Base-by-base conservation (phyloP, 2,113 vertebrate species). In the Proteles cristata region DNA sequence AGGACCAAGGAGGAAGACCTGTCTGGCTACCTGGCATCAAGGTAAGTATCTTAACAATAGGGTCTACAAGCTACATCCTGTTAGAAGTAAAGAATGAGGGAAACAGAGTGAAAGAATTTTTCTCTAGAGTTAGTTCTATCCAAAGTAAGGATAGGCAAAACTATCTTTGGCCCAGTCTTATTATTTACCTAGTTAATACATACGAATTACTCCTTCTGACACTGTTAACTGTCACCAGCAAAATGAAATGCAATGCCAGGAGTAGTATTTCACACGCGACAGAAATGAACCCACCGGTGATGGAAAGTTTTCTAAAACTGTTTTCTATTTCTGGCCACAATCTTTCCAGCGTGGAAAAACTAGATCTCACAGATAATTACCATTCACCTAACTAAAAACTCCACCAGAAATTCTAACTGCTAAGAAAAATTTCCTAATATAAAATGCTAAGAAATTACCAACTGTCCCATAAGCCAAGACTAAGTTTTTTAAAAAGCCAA, bases 101-200 rank as follows among this genome's bases (percentile, higher is more conserved):
- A 39, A 10, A 53, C 45, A 73, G 68, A n/a, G 21, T 23, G 19
- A 50, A 95, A 80, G 7, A 53, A 61, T 45, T 81, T 85, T 88
- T 86, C 45, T 94, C 71, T 58, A 79, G 2, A 53, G 21, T 63
- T 77, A 85, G 35, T 61, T 69, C 66, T 85, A 73, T 88, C 23
- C 93, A 50, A 91, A 93, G 79, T 43, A 88, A 94, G 48, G 77
- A n/a, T 15, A 97, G 74, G 43, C 21, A 90, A 87, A 95, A 85
- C 11, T 74, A 19, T 58, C 48, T 50, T 86, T 88, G 69, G 58
- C 39, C 73, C 12, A 43, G 86, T 65, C 5, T 84, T 79, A 5
- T 50, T 85, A 48, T 48, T 65, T 45, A 92, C 7, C 14, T 4
- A 80, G 2, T 3, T 14, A 63, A 39, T 31, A 1, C 26, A 19